A percentile compares a stretch with the other conserved stretches of the same genome.
Conservation (phyloP, 2,888 invertebrate species). For the Gisinianus flammeolus region DNA sequence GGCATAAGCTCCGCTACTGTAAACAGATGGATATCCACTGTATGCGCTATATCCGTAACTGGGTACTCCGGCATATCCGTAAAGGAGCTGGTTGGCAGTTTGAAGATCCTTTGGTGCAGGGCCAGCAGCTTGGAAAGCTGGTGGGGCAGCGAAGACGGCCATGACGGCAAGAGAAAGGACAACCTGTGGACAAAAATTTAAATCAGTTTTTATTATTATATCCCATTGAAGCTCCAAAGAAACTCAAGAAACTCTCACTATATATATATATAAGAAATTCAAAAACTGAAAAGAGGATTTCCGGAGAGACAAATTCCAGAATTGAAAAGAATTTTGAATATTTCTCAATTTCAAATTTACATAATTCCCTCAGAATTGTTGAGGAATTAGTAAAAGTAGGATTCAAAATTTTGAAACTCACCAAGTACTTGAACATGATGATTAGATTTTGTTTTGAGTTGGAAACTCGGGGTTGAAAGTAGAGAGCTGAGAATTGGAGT, state of each 20-base stretch:
- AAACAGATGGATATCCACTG: constrained; percentile 16
- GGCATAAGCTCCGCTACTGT: constrained; percentile 18
- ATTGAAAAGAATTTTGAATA: neutral
- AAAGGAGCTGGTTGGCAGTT: constrained; percentile 40
- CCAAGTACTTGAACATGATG: constrained; percentile 44
- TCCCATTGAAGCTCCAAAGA: too few relatives aligned
- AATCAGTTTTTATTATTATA: neutral
- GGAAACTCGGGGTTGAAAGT: constrained; percentile 30
- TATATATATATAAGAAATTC: neutral
- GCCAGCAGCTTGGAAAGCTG: constrained; percentile 22
- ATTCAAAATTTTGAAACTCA: constrained; percentile 27
- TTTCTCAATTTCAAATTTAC: too few relatives aligned
- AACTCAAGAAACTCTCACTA: neutral
- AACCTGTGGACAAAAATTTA: constrained; percentile 22
- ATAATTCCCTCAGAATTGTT: too few relatives aligned
- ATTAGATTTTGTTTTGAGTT: constrained; percentile 27
- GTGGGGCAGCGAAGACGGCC: constrained; percentile 44
- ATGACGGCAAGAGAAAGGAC: constrained; percentile 39
- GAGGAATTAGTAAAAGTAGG: neutral
- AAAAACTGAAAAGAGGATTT: neutral
- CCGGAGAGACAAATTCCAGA: neutral
- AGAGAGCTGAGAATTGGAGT: constrained; percentile 7
- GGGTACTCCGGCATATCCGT: constrained; percentile 38
- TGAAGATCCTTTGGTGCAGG: constrained; percentile 23
- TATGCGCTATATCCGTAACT: constrained; percentile 11